Evolutionary conservation across 2,797 vertebrate species (phyloP).

Genomic region (Paramormyrops hopkinsi): DNA sequence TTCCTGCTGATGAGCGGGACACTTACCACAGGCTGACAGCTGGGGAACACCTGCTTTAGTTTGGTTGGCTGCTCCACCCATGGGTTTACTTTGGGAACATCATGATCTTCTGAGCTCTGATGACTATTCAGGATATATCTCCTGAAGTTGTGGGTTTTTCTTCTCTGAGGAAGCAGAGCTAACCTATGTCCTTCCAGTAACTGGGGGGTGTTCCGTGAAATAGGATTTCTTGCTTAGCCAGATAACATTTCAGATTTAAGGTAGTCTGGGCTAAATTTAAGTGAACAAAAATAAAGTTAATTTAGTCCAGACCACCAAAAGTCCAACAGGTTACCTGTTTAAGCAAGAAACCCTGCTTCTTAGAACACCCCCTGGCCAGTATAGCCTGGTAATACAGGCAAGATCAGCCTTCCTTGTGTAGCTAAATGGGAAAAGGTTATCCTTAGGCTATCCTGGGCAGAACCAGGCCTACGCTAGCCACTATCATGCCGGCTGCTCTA

Average conservation of each 20-base stretch:
- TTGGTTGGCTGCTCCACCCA: neutral
- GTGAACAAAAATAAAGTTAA: neutral
- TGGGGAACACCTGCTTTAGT: neutral
- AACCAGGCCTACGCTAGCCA: neutral
- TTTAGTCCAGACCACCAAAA: neutral
- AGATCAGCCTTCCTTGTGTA: neutral
- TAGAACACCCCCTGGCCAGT: neutral
- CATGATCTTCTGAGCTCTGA: neutral
- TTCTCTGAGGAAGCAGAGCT: neutral
- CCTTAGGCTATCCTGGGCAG: neutral
- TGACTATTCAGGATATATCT: neutral
- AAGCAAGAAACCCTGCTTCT: neutral
- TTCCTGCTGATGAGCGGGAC: neutral
- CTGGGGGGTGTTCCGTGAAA: neutral
- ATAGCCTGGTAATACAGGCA: neutral
- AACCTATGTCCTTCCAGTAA: neutral
- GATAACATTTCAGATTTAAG: neutral
- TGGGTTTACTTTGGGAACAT: neutral
- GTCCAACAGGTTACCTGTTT: neutral
- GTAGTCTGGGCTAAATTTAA: neutral
- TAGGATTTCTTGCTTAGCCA: neutral
- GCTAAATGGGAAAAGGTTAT: neutral
- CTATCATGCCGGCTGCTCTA: neutral
- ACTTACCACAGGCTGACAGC: neutral
- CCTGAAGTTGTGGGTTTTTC: neutral